Evolutionary conservation across 2,113 vertebrate genomes (phyloP).

Genomic region (Colossoma macropomum): DNA sequence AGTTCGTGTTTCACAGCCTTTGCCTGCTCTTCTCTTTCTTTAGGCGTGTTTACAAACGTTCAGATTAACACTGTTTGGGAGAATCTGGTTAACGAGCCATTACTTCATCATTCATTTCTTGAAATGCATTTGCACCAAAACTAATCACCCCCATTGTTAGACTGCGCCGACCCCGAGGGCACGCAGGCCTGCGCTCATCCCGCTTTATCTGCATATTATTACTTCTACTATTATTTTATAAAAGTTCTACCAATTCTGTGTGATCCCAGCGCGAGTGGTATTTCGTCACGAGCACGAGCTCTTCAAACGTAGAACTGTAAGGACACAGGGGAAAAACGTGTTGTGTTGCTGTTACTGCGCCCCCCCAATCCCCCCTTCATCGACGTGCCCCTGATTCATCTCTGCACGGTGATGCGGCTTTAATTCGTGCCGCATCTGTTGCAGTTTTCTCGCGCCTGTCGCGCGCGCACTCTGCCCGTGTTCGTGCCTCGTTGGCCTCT

Average conservation of each 20-base stretch:
- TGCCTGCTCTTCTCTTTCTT: too few relatives aligned
- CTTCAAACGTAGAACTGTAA: conserved; percentile 41
- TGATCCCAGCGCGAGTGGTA: too few relatives aligned
- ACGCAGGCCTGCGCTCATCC: too few relatives aligned
- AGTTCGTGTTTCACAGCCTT: too few relatives aligned
- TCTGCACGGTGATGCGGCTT: conserved; percentile 50
- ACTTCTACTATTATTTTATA: neutral
- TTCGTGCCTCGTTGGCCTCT: conserved; percentile 41
- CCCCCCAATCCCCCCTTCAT: neutral
- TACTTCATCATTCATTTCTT: neutral
- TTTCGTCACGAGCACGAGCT: neutral
- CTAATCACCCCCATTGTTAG: neutral
- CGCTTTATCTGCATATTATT: too few relatives aligned
- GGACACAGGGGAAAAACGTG: conserved; percentile 44
- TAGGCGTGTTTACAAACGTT: too few relatives aligned
- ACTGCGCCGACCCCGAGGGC: neutral
- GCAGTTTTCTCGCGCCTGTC: conserved; percentile 41
- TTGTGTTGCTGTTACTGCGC: conserved; percentile 39
- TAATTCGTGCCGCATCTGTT: conserved; percentile 55
- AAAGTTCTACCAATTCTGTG: neutral
- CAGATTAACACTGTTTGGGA: neutral
- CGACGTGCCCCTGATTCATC: conserved; percentile 52
- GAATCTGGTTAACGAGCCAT: conserved; percentile 2
- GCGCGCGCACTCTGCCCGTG: conserved; percentile 35
- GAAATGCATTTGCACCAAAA: neutral